Evolutionary conservation across 2,797 vertebrate species (phyloP), one percentile per base, ranked within the genome.

Genomic region (Gymnothorax javanicus): DNA sequence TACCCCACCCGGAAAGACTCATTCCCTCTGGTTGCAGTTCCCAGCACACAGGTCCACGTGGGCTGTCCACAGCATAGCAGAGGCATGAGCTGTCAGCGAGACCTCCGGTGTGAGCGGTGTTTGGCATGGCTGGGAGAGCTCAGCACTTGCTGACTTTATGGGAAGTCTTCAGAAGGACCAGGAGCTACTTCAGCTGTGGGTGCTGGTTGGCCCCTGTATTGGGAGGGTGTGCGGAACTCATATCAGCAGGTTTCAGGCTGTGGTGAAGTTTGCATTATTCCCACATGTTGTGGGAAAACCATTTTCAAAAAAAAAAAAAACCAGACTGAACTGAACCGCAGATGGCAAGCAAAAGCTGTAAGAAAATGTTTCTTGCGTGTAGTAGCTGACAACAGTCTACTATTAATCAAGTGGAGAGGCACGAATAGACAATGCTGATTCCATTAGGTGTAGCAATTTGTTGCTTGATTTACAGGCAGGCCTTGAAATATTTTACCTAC

Each of bases 21-120:
- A 12, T 13, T 87, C 82, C 86, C 87, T 86, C 86, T 92, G 89
- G 89, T 91, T 71, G 82, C 84, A 89, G 86, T 92, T 92, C 92
- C 92, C 91, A 91, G 91, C 91, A 93, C 85, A 64, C 87, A 87
- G 87, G 86, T 82, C 86, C 84, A 59, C 83, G 87, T 89, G 85
- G 85, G 89, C 84, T n/a, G 84, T 60, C 87, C 84, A 8, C 87
- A 88, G 75, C 60, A 77, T 85, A 88, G 87, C 83, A 83, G 82
- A 83, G 77, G 79, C 85, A n/a, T 27, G 64, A 59, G 64, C 52
- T 71, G 84, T 56, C 54, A 12, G 6, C 3, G 6, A 75, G 71
- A 67, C 82, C 71, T 79, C 83, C 58, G n/a, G 23, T 3, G 58
- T n/a, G 25, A 77, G 77, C 84, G 69, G 77, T 7, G 23, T 67